Base-by-base conservation (phyloP, 2,888 invertebrate species). In the Oscheius sp. region DNA sequence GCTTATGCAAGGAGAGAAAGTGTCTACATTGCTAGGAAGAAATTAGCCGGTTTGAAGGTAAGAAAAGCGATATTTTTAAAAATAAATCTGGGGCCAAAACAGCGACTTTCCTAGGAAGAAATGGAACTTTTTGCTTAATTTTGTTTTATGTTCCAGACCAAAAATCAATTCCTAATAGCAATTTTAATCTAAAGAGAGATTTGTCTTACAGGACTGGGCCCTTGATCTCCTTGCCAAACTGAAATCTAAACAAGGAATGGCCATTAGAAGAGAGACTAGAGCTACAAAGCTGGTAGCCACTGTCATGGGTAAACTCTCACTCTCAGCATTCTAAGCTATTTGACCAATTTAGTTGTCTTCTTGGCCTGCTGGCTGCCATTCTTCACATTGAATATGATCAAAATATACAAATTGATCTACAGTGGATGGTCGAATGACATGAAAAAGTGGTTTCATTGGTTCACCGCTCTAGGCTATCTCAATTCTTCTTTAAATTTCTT, bases 331-430 rank as follows among this genome's bases (percentile, higher is more conserved):
- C 3, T 42, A n/a, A n/a, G n/a, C 2, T 37, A n/a, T n/a, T n/a
- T 33, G 6, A 20, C 1, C 15, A 31, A 88, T 83, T 87, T 87
- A 87, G 89, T 88, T 12, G 87, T 88, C 8, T 89, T 89, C 78
- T 84, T 89, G 10, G 82, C 87, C 45, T 89, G 89, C 74, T 89
- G 89, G 89, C 80, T 88, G 64, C 89, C 89, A 12, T 89, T 89
- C 81, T 89, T 89, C 81, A 87, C 88, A 27, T 82, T 89, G 33
- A 89, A 89, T 81, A 83, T 86, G 79, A 71, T 84, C 66, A 86
- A 86, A 74, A 84, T 86, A n/a, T 84, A 82, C 70, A 76, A 81
- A 58, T 70, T 86, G 25, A 73, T 82, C 45, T 68, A 71, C 53
- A 73, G 75, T 46, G 67, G 55, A 0, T 86, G 86, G 85, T 76